Evolutionary conservation across 2,113 vertebrate species (phyloP), one percentile per base, ranked within the genome.

Genomic region (Anolis sagrei): DNA sequence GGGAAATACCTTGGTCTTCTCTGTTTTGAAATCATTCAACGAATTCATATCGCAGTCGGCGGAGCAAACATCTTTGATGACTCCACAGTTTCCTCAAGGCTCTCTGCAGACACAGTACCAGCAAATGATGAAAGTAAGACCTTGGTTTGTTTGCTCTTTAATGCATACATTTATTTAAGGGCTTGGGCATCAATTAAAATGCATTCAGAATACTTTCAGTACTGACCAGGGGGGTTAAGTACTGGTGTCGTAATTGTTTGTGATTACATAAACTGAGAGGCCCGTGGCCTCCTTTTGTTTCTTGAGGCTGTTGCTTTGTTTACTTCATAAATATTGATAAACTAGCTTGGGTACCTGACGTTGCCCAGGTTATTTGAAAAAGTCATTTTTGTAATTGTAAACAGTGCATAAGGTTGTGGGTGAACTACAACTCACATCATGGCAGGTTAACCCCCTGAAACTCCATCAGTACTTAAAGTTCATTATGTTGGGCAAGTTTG

Each of bases 21-120:
- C 97, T 18, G 97, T 98, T 0, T 87, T 99, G 89, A 97, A 97
- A 77, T 98, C 98, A n/a, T 97, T 98, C 89, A 98, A 99, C 89
- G 97, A 94, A 83, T 98, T 98, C 84, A 97, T 99, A 87, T 96
- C 97, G 0, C 95, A 96, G 89, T 89, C 92, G 0, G 86, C 93
- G 77, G 96, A 96, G 32, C 91, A 92, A 0, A 51, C 92, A 0
- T 94, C 96, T 16, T 82, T 93, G 44, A 91, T 92, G 0, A 62
- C 77, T 0, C 44, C 96, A 1, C 81, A 70, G 0, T 83, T 88
- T 0, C 85, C 81, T 39, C 91, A 88, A 0, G 94, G 91, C 8
- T 94, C 95, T 84, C 92, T 99, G 76, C 98, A 98, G 89, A 91
- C 84, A 66, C 97, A 97, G 66, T 98, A 97, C 92, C 97, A 97